Percentiles rank a stretch among this genome's conserved stretches.
These are phyloP conservation scores for Protonibea diacanthus DNA, from an alignment of 2,797 vertebrate genomes.

Conservation along the genomic window DNA sequence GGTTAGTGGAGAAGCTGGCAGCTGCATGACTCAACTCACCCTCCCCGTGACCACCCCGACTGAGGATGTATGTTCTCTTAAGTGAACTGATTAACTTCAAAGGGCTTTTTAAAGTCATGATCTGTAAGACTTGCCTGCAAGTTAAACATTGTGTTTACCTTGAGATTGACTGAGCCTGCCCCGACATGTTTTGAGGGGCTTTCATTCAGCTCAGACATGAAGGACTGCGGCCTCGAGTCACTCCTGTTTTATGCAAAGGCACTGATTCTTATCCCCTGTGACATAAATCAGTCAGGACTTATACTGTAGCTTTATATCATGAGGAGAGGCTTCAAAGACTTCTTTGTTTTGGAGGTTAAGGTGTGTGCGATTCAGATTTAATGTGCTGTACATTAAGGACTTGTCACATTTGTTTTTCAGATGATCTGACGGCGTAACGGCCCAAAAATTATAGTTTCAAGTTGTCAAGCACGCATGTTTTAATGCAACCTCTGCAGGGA, in stretches of 20 bases:
- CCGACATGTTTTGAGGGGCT: slow-evolving; percentile 34
- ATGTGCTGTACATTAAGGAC: background rate
- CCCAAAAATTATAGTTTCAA: background rate
- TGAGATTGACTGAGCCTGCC: slow-evolving; percentile 44
- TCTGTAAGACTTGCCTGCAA: slow-evolving; percentile 32
- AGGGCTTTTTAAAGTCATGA: slow-evolving; percentile 39
- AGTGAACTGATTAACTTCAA: slow-evolving; percentile 65
- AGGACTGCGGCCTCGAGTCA: slow-evolving; percentile 7
- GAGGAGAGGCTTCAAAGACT: slow-evolving; percentile 18
- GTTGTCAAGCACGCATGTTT: background rate
- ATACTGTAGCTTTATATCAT: background rate
- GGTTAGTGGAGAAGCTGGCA: slow-evolving; percentile 24
- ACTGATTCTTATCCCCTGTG: background rate
- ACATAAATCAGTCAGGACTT: slow-evolving; percentile 31
- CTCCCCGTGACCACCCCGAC: slow-evolving; percentile 36
- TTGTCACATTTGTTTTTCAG: slow-evolving; percentile 17
- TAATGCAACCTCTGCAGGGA: slow-evolving; percentile 4
- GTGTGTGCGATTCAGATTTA: background rate
- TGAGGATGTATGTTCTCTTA: slow-evolving; percentile 43
- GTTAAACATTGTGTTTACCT: slow-evolving; percentile 63
- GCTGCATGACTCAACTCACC: slow-evolving; percentile 43
- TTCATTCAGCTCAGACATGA: slow-evolving; percentile 15
- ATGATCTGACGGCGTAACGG: background rate
- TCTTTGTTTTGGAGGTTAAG: slow-evolving; percentile 16
- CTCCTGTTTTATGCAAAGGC: slow-evolving; percentile 22